Evolutionary conservation across 1,140 invertebrate genomes (phyloP), one percentile per base, ranked within the genome.

Genomic region (Hesperophylax magnus): DNA sequence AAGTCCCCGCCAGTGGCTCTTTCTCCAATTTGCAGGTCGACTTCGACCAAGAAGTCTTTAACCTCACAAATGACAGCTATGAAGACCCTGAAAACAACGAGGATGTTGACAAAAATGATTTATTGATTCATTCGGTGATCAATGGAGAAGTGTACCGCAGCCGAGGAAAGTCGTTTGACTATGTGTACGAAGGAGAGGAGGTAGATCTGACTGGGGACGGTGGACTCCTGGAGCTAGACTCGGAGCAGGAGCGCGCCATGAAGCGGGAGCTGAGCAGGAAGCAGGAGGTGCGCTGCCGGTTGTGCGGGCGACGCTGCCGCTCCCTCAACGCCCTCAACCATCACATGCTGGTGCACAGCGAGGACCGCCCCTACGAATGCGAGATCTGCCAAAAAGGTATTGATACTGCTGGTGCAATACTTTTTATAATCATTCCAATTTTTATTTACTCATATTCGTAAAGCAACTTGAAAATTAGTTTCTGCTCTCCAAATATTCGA

Each of bases 271-370:
- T 39, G 15, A 27, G 18, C 14, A 79, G 77, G 53, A 22, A 54
- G n/a, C 31, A 18, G 20, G 82, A 83, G 18, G 76, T 78, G n/a
- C 56, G 63, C 0, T 84, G 82, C 67, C 47, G 60, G 24, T 47
- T 84, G 15, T 84, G 82, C 47, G 60, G 63, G 18, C 58, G 79
- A 2, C 76, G 76, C 53, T 84, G 82, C 56, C 72, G 80, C 31
- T 84, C 82, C 7, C 78, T 84, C 17, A 84, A 84, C 54, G 82
- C 82, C 14, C 72, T 84, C 3, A 84, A 81, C 77, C 82, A 84
- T 65, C 82, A 84, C 61, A 84, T 84, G 82, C 74, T 84, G 24
- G 82, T 84, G 24, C 82, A 84, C 69, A 84, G 82, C 54, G 82
- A 84, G 81, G 82, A 77, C 60, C 78, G 82, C 54, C 82, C 82